Evolutionary conservation across 2,888 invertebrate species (phyloP).

Genomic region (Chloroclystis v-ata): DNA sequence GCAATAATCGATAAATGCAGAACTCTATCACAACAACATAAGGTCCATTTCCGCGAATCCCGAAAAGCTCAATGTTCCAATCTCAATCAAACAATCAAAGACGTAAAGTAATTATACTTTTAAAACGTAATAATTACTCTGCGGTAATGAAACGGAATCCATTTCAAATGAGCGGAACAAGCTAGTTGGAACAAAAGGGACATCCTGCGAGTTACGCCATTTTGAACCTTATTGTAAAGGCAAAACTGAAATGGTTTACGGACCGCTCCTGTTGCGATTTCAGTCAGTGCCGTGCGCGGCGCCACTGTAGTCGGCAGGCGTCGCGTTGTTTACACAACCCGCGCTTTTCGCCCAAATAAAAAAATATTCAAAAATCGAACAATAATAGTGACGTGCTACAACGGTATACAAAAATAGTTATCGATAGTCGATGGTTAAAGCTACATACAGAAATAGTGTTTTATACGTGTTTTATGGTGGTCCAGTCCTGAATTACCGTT

Average conservation of each 20-base stretch:
- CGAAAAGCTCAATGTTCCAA: not conserved
- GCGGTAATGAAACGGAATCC: conserved; percentile 57
- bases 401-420: conserved; percentile 8
- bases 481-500: conserved; percentile 41
- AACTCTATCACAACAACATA: not conserved
- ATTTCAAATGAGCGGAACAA: conserved; percentile 57
- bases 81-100: conserved; percentile 5
- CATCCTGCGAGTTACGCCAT: conserved; percentile 49
- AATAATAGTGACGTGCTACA: conserved; percentile 17
- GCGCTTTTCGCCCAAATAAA: conserved; percentile 42
- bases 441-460: conserved; percentile 67
- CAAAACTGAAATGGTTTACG: conserved; percentile 32
- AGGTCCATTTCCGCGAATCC: not conserved
- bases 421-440: conserved; percentile 38
- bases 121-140: conserved; percentile 24
- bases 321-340: conserved; percentile 53
- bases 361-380: conserved; percentile 21
- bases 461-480: conserved; percentile 63
- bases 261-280: conserved; percentile 50
- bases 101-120: conserved; percentile 10
- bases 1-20: conserved; percentile 3
- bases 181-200: conserved; percentile 67
- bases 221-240: conserved; percentile 31
- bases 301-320: conserved; percentile 70
- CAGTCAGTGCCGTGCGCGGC: conserved; percentile 72